phyloP scores from a whole-genome alignment of 2,888 invertebrate species.

The Polydrusus cervinus region DNA sequence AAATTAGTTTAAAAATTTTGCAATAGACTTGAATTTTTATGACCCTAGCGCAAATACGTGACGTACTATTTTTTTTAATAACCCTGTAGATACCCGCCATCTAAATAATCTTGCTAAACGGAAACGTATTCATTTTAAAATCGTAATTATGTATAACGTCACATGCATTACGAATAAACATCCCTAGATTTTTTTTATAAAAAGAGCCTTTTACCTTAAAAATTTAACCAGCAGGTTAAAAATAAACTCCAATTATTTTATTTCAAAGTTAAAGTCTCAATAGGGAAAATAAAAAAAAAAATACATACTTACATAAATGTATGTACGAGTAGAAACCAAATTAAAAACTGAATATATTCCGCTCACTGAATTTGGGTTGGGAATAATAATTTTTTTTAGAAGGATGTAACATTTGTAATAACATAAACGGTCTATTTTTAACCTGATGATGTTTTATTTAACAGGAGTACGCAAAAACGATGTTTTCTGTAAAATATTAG shows the following conservation, averaged over 20 bases:
- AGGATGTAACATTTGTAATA: conserved; percentile 28
- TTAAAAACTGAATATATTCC: neutral
- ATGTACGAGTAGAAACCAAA: neutral
- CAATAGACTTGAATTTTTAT: neutral
- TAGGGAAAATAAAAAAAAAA: conserved; percentile 28
- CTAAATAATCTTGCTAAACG: conserved; percentile 59
- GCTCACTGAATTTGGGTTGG: conserved; percentile 26
- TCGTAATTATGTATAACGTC: conserved; percentile 32
- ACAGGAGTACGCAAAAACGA: conserved; percentile 39
- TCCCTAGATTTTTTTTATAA: conserved; percentile 35
- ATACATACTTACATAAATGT: conserved; percentile 17
- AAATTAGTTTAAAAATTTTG: no score
- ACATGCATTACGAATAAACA: conserved; percentile 41
- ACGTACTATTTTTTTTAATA: conserved; percentile 18
- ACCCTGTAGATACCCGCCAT: conserved; percentile 54
- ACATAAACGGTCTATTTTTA: conserved; percentile 46
- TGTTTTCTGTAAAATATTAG: conserved; percentile 25
- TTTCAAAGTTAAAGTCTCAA: conserved; percentile 20
- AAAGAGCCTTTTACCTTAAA: conserved; percentile 32
- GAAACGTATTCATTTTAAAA: conserved; percentile 71
- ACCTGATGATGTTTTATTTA: conserved; percentile 44
- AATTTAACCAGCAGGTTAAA: conserved; percentile 40
- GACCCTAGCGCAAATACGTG: neutral
- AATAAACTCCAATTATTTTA: conserved; percentile 19
- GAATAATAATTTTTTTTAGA: conserved; percentile 37